Conservation (phyloP, 2,888 invertebrate species). For the Cecidostiba fungosa region DNA sequence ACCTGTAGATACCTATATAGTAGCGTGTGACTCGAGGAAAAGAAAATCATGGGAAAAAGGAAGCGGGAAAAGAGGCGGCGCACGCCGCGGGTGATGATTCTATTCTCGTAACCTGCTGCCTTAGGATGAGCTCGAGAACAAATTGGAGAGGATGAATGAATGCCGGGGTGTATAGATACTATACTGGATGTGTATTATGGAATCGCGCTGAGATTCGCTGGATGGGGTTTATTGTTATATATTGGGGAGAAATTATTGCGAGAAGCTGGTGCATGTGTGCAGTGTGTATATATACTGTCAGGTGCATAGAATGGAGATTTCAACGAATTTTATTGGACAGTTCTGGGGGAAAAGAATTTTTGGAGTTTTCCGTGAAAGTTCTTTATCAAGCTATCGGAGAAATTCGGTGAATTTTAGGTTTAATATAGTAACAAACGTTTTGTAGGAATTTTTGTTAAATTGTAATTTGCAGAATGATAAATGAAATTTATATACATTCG, state of each 20-base stretch:
- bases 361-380: too few relatives aligned
- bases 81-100: conserved; percentile 42
- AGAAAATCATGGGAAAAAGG: neutral
- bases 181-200: neutral
- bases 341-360: neutral
- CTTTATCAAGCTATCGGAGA: too few relatives aligned
- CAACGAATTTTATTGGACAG: neutral
- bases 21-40: neutral
- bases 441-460: too few relatives aligned
- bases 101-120: conserved; percentile 44
- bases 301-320: neutral
- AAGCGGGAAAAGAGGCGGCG: conserved; percentile 35
- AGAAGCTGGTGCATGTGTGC: neutral
- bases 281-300: neutral
- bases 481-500: too few relatives aligned
- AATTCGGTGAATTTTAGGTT: too few relatives aligned
- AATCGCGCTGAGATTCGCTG: conserved; percentile 3
- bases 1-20: neutral
- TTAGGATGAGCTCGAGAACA: conserved; percentile 12
- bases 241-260: neutral
- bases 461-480: too few relatives aligned
- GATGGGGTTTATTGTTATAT: conserved; percentile 2
- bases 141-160: neutral
- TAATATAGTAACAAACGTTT: too few relatives aligned
- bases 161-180: neutral